Conservation (phyloP, 2,113 vertebrate genomes). For the Philantomba maxwellii region DNA sequence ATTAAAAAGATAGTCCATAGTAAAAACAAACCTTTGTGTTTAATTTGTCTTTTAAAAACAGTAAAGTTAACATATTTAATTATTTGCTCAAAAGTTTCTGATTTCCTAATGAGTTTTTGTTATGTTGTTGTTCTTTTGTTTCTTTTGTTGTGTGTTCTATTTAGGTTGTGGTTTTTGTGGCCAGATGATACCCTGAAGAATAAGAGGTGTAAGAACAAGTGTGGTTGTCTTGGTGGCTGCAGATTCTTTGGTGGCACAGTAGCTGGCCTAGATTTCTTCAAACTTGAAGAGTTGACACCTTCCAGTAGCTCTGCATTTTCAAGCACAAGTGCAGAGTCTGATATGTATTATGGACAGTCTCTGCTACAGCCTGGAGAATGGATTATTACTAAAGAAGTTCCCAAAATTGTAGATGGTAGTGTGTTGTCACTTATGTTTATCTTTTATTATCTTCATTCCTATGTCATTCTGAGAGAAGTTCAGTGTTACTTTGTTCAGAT, state of each 20-base stretch:
- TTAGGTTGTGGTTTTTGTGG: slow-evolving; percentile 97
- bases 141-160: slow-evolving; percentile 9
- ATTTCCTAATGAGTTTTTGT: not conserved
- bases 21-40: not conserved
- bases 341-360: slow-evolving; percentile 97
- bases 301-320: slow-evolving; percentile 94
- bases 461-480: not conserved
- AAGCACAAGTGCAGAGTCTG: slow-evolving; percentile 85
- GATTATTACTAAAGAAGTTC: slow-evolving; percentile 92
- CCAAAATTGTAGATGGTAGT: slow-evolving; percentile 90
- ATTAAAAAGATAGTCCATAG: not conserved
- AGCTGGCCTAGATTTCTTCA: slow-evolving; percentile 92
- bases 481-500: not conserved
- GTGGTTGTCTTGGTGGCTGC: slow-evolving; percentile 96
- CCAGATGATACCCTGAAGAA: slow-evolving; percentile 89
- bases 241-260: slow-evolving; percentile 93
- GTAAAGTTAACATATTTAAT: not conserved
- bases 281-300: slow-evolving; percentile 91
- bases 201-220: slow-evolving; percentile 91
- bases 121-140: not conserved
- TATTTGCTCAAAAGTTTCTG: not conserved
- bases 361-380: slow-evolving; percentile 93
- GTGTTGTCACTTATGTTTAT: not conserved
- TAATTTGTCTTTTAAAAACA: not conserved
- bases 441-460: not conserved